Percentiles rank a stretch among this genome's conserved stretches.
phyloP scores from a whole-genome alignment of 2,888 invertebrate species.

The Pharmacophagus antenor region DNA sequence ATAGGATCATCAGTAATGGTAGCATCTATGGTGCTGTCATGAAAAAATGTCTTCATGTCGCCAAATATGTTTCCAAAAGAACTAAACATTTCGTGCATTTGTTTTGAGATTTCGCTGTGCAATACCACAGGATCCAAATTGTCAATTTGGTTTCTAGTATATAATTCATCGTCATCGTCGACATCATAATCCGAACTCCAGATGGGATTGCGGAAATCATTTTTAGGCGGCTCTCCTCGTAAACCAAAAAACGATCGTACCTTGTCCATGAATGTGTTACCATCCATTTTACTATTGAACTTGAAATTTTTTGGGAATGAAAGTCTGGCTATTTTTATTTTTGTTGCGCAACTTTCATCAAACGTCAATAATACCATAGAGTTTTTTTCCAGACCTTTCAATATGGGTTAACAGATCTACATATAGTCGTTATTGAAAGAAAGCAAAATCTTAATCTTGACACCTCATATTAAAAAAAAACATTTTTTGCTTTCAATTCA shows the following conservation, averaged over 20 bases:
- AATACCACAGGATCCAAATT: conserved; percentile 48
- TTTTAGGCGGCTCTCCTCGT: conserved; percentile 55
- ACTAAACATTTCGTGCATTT: conserved; percentile 66
- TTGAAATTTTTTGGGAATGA: conserved; percentile 10
- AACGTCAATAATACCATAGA: conserved; percentile 10
- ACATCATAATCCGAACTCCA: conserved; percentile 72
- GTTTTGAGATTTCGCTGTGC: conserved; percentile 57
- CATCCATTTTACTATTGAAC: conserved; percentile 33
- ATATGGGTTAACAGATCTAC: not conserved
- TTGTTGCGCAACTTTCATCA: conserved; percentile 29
- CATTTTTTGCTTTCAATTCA: too few species aligned
- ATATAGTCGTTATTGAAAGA: not conserved
- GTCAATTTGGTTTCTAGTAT: conserved; percentile 52
- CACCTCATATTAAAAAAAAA: not conserved
- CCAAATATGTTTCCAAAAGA: conserved; percentile 63
- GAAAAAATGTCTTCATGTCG: conserved; percentile 57
- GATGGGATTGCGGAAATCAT: conserved; percentile 74
- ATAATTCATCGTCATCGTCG: conserved; percentile 63
- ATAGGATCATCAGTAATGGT: conserved; percentile 35
- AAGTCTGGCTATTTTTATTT: conserved; percentile 5
- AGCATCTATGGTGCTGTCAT: conserved; percentile 46
- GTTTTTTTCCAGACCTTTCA: not conserved
- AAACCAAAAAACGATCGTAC: conserved; percentile 63
- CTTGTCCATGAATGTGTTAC: conserved; percentile 56
- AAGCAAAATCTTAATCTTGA: not conserved